A percentile compares a stretch with the other conserved stretches of the same genome.
Conservation (phyloP, 2,113 vertebrate species). For the Mormoops blainvillei region DNA sequence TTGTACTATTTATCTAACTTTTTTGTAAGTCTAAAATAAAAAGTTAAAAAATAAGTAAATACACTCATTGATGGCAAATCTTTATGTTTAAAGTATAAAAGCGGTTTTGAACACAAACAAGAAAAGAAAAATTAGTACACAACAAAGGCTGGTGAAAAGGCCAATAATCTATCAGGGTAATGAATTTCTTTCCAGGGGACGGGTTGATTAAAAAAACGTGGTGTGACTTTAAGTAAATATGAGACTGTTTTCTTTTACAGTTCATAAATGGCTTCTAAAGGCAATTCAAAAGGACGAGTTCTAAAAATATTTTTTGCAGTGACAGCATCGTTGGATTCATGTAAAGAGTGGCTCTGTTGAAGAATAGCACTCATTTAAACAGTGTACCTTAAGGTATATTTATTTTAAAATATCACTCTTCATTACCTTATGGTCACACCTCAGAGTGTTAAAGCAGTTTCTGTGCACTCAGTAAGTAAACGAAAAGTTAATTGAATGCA, state of each 20-base stretch:
- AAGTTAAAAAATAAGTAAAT: constrained; percentile 18
- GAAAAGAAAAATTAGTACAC: constrained; percentile 1
- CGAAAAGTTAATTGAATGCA: constrained; percentile 58
- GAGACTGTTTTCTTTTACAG: constrained; percentile 56
- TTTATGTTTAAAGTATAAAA: not conserved
- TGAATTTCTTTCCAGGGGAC: constrained; percentile 23
- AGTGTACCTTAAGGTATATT: constrained; percentile 34
- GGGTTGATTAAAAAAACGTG: constrained; percentile 43
- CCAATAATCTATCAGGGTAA: constrained; percentile 41
- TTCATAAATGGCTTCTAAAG: constrained; percentile 59
- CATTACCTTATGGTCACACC: constrained; percentile 55
- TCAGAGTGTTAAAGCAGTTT: constrained; percentile 53
- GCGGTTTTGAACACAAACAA: constrained; percentile 13
- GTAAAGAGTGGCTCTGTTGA: constrained; percentile 11
- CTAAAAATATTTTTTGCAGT: constrained; percentile 66
- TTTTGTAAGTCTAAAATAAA: constrained; percentile 34
- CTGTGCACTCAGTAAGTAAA: constrained; percentile 38
- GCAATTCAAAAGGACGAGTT: constrained; percentile 54
- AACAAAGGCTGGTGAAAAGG: constrained; percentile 29
- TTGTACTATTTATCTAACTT: not conserved
- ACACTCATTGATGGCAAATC: not conserved
- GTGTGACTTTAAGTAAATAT: constrained; percentile 35
- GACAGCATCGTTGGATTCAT: constrained; percentile 51
- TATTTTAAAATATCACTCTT: constrained; percentile 59
- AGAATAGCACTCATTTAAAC: constrained; percentile 52